Base-by-base conservation (phyloP, 2,888 invertebrate genomes). In the Melanophora roralis region DNA sequence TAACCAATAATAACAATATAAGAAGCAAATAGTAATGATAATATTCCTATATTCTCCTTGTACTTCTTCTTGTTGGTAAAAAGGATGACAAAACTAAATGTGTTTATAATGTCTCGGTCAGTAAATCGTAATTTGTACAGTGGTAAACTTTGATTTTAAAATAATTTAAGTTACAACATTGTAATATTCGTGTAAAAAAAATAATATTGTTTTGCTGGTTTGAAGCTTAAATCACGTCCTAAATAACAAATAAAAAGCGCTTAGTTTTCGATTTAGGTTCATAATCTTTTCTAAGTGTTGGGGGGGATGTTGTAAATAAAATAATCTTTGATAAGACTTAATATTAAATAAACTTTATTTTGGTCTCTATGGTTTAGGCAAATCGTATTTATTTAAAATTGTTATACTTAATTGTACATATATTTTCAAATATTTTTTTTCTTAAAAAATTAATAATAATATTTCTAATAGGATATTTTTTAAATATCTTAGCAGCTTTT, bases 71-170 rank as follows among this genome's bases (percentile, higher is more conserved):
- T 19, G 21, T n/a, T 27, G n/a, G 47, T 57, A 27, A 45, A 11
- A 45, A 45, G 49, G 19, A 51, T 59, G 74, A 64, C 75, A 16
- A 55, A 45, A 49, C 53, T 71, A 60, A 40, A 71, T 14, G 21
- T 55, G 62, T 51, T 57, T 16, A 38, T 69, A 69, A 76, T 64
- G 67, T 76, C 76, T 64, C 43, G 78, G 78, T 80, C 76, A 78
- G 76, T 71, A 78, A 74, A 82, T 73, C 78, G 76, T 71, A 78
- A 67, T 81, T 74, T 78, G 64, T 21, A 67, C 57, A 73, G 72
- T 71, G 78, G 65, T 78, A 69, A 81, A 74, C 78, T 80, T 78
- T 78, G 81, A 82, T 82, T 80, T 82, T 74, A 14, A 60, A 74
- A 65, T 72, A 65, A 77, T 71, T 81, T 78, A 74, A 74, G 77